Evolutionary conservation across 2,888 invertebrate genomes (phyloP).

Genomic region (Andrena camellia): DNA sequence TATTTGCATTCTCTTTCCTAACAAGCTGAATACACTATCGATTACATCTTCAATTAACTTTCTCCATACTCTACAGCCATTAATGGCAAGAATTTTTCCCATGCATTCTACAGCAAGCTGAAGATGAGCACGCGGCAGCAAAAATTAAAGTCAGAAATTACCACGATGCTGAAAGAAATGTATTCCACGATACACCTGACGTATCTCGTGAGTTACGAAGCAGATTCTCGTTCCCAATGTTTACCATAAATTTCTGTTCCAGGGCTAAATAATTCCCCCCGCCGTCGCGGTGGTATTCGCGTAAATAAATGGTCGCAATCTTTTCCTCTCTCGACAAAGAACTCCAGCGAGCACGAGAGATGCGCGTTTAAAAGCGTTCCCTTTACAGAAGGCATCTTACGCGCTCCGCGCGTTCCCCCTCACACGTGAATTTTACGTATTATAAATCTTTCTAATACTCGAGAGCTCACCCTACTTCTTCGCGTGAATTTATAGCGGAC

Average conservation of each 20-base stretch:
- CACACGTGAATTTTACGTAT: slow-evolving; percentile 45
- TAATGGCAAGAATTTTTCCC: too few species aligned
- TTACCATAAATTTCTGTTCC: slow-evolving; percentile 36
- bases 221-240: slow-evolving; percentile 13
- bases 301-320: slow-evolving; percentile 7
- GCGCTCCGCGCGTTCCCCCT: slow-evolving; percentile 21
- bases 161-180: background rate
- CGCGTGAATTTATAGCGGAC: slow-evolving; percentile 51
- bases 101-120: too few species aligned
- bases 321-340: background rate
- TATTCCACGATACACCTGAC: background rate
- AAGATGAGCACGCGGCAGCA: background rate
- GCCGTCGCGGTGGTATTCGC: background rate
- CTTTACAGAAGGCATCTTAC: slow-evolving; percentile 11
- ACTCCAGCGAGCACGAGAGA: background rate
- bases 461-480: slow-evolving; percentile 34
- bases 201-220: background rate
- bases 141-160: background rate
- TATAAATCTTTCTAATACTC: slow-evolving; percentile 53
- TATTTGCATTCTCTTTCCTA: too few species aligned
- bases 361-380: slow-evolving; percentile 18
- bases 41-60: too few species aligned
- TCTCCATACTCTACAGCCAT: too few species aligned
- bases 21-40: too few species aligned
- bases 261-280: slow-evolving; percentile 3